Evolutionary conservation across 2,888 invertebrate species (phyloP).

Genomic region (Hetaerina titia): DNA sequence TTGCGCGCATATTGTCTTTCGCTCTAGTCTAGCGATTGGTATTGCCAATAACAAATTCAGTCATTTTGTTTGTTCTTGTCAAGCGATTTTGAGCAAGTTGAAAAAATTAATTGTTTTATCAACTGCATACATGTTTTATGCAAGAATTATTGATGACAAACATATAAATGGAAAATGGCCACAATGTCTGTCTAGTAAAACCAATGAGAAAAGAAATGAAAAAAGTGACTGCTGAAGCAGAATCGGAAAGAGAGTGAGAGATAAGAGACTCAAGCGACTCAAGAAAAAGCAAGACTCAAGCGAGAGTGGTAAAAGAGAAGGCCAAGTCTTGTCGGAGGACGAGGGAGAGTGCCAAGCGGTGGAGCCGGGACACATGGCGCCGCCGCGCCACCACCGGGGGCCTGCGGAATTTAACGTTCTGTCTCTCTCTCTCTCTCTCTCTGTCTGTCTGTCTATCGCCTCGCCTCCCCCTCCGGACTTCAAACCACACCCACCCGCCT

Average conservation of each 20-base stretch:
- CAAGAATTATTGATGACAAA: neutral
- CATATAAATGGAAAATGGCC: neutral
- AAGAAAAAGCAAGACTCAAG: neutral
- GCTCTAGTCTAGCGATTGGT: neutral
- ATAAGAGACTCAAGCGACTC: conserved; percentile 41
- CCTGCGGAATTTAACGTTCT: conserved; percentile 23
- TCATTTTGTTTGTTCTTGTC: neutral
- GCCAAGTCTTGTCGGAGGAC: conserved; percentile 36
- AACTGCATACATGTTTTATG: neutral
- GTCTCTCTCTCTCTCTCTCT: neutral
- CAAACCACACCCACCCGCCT: neutral
- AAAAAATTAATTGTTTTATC: neutral
- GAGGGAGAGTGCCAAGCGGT: neutral
- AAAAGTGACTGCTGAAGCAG: conserved; percentile 44
- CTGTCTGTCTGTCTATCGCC: neutral
- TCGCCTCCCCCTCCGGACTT: neutral
- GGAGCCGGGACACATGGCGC: conserved; percentile 41
- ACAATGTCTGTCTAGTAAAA: neutral
- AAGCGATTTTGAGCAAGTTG: neutral
- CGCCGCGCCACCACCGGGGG: neutral
- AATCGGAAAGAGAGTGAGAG: conserved; percentile 50
- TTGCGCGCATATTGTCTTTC: neutral
- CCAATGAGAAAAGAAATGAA: neutral
- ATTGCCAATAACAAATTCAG: neutral
- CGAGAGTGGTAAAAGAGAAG: neutral